Evolutionary conservation across 2,888 invertebrate genomes (phyloP).

Genomic region (Patella depressa): DNA sequence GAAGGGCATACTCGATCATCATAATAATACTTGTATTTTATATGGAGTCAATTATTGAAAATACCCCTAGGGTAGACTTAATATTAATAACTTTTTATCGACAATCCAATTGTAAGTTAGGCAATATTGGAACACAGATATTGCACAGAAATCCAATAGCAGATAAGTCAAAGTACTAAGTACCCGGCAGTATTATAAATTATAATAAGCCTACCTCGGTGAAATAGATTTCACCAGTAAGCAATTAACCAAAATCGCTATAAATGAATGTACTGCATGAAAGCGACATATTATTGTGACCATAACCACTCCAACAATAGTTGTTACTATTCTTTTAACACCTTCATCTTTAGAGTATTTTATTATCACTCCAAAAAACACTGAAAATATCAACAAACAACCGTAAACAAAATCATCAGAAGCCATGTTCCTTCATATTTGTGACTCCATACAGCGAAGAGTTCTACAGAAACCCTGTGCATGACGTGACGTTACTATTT

Average conservation of each 20-base stretch:
- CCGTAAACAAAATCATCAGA: conserved; percentile 62
- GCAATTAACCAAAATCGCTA: conserved; percentile 58
- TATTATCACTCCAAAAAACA: conserved; percentile 53
- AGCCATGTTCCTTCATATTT: conserved; percentile 27
- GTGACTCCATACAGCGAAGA: too few species aligned
- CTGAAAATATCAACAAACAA: conserved; percentile 54
- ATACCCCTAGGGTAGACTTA: too few species aligned
- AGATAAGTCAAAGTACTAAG: too few species aligned
- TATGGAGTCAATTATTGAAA: too few species aligned
- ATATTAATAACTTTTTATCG: too few species aligned
- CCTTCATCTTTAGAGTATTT: conserved; percentile 41
- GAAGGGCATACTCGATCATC: too few species aligned
- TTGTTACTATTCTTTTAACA: conserved; percentile 45
- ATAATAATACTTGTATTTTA: too few species aligned
- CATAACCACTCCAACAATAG: conserved; percentile 44
- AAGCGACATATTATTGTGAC: conserved; percentile 51
- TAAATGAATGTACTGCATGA: conserved; percentile 55
- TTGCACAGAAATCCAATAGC: neutral
- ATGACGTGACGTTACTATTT: too few species aligned
- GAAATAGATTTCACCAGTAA: conserved; percentile 45
- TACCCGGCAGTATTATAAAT: neutral
- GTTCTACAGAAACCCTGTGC: too few species aligned
- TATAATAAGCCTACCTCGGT: conserved; percentile 11
- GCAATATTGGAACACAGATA: neutral
- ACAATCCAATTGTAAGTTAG: too few species aligned